These are phyloP conservation scores for Meloidogyne floridensis DNA, from an alignment of 1,140 invertebrate species.

Conservation along the genomic window DNA sequence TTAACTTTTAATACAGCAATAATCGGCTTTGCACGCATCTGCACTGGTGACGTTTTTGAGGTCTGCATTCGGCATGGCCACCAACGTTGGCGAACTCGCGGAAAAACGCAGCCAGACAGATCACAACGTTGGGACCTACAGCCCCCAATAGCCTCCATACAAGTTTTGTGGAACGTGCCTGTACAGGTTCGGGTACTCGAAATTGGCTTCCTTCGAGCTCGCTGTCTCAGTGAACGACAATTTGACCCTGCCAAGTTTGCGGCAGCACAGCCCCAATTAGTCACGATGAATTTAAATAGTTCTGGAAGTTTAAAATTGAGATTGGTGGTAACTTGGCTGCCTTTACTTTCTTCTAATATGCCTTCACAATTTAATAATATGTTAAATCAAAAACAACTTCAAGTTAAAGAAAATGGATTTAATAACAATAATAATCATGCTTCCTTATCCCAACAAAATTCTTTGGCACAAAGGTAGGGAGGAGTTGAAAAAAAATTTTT, in stretches of 20 bases:
- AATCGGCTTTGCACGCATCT: conserved; percentile 50
- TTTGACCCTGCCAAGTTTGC: conserved; percentile 74
- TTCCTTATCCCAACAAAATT: neutral
- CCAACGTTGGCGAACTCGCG: conserved; percentile 73
- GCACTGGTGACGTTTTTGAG: conserved; percentile 70
- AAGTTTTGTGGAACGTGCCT: conserved; percentile 70
- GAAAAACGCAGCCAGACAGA: conserved; percentile 70
- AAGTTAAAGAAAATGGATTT: neutral
- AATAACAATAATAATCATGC: neutral
- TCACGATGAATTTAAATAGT: conserved; percentile 74
- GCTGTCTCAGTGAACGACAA: conserved; percentile 71
- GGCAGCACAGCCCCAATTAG: conserved; percentile 72
- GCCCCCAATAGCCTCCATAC: conserved; percentile 67
- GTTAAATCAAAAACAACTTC: neutral
- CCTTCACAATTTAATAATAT: conserved; percentile 1
- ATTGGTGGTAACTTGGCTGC: conserved; percentile 72
- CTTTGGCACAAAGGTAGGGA: neutral
- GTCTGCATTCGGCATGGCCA: conserved; percentile 71
- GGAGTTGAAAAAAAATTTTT: no score
- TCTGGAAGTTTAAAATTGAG: conserved; percentile 73
- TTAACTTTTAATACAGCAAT: conserved; percentile 49
- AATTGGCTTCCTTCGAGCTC: conserved; percentile 69
- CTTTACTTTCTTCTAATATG: conserved; percentile 66
- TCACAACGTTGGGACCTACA: conserved; percentile 71
- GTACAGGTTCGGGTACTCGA: conserved; percentile 72